Base-by-base conservation (phyloP, 2,797 vertebrate genomes). In the Pangasius mekongensis region DNA sequence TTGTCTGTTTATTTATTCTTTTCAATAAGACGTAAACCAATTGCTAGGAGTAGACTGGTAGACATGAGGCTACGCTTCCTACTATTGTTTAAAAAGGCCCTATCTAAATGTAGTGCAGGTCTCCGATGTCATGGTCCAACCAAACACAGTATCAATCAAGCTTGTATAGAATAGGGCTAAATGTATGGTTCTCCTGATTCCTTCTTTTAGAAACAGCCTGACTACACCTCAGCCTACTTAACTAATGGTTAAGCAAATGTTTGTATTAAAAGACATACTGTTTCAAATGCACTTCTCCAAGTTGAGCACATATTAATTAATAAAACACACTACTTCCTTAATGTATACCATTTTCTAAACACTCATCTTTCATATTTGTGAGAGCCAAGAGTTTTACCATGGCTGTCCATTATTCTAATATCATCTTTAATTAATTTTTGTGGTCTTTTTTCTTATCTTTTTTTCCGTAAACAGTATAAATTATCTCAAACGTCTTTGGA, bases 41-140 rank as follows among this genome's bases (percentile, higher is more conserved):
- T 86, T 87, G 85, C 88, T 92, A 87, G 47, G 90, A 85, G 85
- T 92, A 89, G 91, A 93, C 93, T 92, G 89, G 69, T 80, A 92
- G 90, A 93, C 93, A 87, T 87, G 87, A 94, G 80, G 93, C 92
- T 92, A 92, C 88, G 91, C 94, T 95, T 96, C 96, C 96, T 93
- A 91, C 93, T 94, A 95, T 96, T 96, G 95, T 96, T 95, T 92
- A 88, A 89, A 91, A 91, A 92, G 91, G 84, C 92, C 90, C 92
- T 93, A 93, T 95, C 93, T 95, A 93, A 94, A 93, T 93, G 89
- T 93, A 93, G 91, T 91, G 89, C 71, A 87, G 90, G 93, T 91
- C 93, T 87, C 76, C 39, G 39, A 82, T 90, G 91, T 84, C 88
- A 91, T 64, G 86, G 84, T 87, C 88, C 84, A 36, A 78, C 86